Evolutionary conservation across 2,888 invertebrate species (phyloP).

Genomic region (Ptilodon capucinus): DNA sequence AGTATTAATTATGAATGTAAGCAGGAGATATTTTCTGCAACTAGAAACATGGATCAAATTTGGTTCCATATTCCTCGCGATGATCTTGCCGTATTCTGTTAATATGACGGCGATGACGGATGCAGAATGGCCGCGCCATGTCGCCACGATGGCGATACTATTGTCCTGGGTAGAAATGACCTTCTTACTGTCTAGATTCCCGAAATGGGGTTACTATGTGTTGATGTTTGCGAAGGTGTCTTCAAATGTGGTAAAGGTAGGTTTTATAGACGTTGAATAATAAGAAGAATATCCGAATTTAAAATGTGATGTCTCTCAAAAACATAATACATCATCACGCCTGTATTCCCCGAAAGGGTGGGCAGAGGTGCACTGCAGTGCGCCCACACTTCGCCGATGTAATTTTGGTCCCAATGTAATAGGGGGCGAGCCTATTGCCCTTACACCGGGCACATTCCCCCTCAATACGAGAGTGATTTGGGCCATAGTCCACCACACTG

Average conservation of each 20-base stretch:
- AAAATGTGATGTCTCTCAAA: too few relatives aligned
- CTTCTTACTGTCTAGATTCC: conserved; percentile 78
- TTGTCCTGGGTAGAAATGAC: conserved; percentile 81
- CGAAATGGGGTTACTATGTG: conserved; percentile 80
- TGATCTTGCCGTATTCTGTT: conserved; percentile 49
- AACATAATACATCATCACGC: too few relatives aligned
- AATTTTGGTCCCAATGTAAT: too few relatives aligned
- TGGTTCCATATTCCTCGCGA: conserved; percentile 57
- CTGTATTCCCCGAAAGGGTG: too few relatives aligned
- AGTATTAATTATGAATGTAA: conserved; percentile 65
- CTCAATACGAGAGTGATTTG: too few relatives aligned
- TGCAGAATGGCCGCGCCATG: conserved; percentile 64
- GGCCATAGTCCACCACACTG: too few relatives aligned
- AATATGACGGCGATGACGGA: conserved; percentile 21
- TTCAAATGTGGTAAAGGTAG: conserved; percentile 76
- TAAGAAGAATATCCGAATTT: too few relatives aligned
- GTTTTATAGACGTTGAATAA: too few relatives aligned
- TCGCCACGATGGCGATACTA: conserved; percentile 74
- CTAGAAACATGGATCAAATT: conserved; percentile 80
- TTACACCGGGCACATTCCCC: too few relatives aligned
- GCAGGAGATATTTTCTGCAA: conserved; percentile 67
- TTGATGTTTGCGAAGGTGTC: conserved; percentile 83
- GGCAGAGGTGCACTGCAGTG: too few relatives aligned
- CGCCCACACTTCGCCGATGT: too few relatives aligned
- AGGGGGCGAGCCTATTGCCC: too few relatives aligned